phyloP scores from a whole-genome alignment of 2,797 vertebrate genomes.

The Sebastes taczanowskii region DNA sequence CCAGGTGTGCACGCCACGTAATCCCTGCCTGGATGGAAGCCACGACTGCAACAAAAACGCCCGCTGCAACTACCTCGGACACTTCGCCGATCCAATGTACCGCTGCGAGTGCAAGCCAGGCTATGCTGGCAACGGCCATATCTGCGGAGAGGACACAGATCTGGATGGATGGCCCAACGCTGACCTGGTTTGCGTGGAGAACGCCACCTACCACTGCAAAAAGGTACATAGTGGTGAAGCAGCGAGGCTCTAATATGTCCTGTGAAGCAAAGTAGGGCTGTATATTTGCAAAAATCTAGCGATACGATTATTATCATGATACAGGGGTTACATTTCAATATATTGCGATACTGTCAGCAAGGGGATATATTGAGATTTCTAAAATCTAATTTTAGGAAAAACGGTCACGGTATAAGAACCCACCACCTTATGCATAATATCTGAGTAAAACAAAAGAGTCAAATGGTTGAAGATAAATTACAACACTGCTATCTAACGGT shows the following conservation, averaged over 20 bases:
- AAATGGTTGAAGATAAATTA: too few relatives aligned
- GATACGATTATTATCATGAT: too few relatives aligned
- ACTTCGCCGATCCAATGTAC: conserved; percentile 95
- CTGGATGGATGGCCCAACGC: conserved; percentile 97
- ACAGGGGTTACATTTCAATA: too few relatives aligned
- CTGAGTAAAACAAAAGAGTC: too few relatives aligned
- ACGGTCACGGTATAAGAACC: fast-evolving
- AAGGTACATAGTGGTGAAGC: conserved; percentile 81
- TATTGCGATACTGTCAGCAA: too few relatives aligned
- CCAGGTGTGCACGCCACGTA: conserved; percentile 94
- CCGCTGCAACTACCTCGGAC: conserved; percentile 97
- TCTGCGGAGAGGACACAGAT: conserved; percentile 97
- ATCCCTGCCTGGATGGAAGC: conserved; percentile 95
- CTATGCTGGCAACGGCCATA: conserved; percentile 96
- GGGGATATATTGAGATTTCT: fast-evolving
- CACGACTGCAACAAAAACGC: conserved; percentile 97
- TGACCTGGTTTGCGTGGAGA: conserved; percentile 93
- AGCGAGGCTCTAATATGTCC: neutral
- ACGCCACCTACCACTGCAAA: conserved; percentile 98
- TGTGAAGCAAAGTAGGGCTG: too few relatives aligned
- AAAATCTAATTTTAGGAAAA: too few relatives aligned
- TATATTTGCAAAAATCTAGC: too few relatives aligned
- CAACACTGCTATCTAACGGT: too few relatives aligned
- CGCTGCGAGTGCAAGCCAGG: conserved; percentile 97
- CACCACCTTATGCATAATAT: too few relatives aligned